Conservation (phyloP, 2,797 vertebrate genomes). For the Cossypha polioptera region DNA sequence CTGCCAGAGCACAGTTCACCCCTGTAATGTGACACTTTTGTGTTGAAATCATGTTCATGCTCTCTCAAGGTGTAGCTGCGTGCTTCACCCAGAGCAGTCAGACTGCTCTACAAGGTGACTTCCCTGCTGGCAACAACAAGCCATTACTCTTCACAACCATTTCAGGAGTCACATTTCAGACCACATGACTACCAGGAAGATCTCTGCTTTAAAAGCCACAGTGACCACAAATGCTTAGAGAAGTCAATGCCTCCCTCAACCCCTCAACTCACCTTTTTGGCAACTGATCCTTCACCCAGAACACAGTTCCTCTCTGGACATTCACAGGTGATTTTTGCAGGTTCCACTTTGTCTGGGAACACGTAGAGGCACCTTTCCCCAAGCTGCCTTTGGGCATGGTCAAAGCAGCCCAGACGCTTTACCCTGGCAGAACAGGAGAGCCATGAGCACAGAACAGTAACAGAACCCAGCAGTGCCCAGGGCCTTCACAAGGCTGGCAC, state of each 20-base stretch:
- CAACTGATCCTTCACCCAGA: conserved; percentile 88
- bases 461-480: neutral
- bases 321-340: conserved; percentile 91
- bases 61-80: neutral
- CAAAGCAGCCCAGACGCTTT: conserved; percentile 92
- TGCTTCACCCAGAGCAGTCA: neutral
- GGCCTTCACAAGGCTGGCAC: neutral
- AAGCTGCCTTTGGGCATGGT: conserved; percentile 95
- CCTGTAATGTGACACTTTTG: neutral
- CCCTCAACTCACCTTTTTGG: conserved; percentile 84
- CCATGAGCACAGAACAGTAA: neutral
- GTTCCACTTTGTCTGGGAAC: conserved; percentile 92
- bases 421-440: conserved; percentile 78
- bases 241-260: neutral
- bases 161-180: conserved; percentile 21
- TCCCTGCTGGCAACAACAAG: neutral
- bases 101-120: conserved; percentile 13
- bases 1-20: neutral
- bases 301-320: conserved; percentile 88
- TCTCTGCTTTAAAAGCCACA: conserved; percentile 14
- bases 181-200: neutral
- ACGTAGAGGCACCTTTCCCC: conserved; percentile 93
- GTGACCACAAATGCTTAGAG: neutral
- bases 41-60: neutral
- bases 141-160: neutral